Evolutionary conservation across 1,140 invertebrate species (phyloP).

Genomic region (Tetraneura akinire): DNA sequence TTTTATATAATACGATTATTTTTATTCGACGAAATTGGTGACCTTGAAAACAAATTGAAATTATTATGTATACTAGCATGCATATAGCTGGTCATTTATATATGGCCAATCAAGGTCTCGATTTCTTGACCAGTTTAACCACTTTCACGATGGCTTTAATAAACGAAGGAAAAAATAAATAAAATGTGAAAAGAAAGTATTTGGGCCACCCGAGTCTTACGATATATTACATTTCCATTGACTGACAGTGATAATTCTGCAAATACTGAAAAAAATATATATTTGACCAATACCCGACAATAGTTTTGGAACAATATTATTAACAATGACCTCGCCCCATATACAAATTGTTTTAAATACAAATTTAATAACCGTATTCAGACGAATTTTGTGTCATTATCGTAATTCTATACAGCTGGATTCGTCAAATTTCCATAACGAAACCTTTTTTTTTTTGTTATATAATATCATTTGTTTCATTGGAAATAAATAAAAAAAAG

Average conservation of each 20-base stretch:
- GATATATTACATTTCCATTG: background rate
- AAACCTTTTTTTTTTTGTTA: no score
- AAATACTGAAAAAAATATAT: constrained; percentile 2
- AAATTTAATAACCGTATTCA: no score
- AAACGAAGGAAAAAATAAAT: constrained; percentile 40
- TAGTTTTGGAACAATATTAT: background rate
- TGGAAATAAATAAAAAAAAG: no score
- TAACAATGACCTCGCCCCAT: no score
- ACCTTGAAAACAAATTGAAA: constrained; percentile 39
- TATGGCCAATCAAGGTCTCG: constrained; percentile 34
- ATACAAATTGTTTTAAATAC: no score
- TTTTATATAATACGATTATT: background rate
- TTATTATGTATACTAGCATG: background rate
- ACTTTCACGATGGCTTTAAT: constrained; percentile 40
- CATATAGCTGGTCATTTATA: constrained; percentile 3
- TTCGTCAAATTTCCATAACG: background rate
- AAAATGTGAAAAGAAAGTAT: constrained; percentile 50
- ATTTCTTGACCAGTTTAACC: constrained; percentile 50
- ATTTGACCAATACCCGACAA: background rate
- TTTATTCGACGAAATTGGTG: constrained; percentile 7
- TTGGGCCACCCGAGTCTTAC: background rate
- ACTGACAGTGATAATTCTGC: constrained; percentile 18
- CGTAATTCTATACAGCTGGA: background rate
- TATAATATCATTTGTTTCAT: no score
- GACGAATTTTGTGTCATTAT: no score